phyloP scores from a whole-genome alignment of 1,140 invertebrate genomes.

The Dendrolimus kikuchii region DNA sequence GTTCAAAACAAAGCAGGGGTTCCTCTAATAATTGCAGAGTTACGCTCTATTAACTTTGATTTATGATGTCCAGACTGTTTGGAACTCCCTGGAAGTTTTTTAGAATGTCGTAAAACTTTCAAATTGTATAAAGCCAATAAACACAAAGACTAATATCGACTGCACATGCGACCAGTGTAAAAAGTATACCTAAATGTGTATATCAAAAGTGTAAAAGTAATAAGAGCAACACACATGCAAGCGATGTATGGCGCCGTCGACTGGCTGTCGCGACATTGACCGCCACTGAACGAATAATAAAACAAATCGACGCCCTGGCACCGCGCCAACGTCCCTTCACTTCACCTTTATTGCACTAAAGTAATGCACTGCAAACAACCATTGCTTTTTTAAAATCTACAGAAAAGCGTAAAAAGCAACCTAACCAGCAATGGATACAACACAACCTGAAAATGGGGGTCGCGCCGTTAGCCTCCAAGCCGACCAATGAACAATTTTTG shows the following conservation, averaged over 20 bases:
- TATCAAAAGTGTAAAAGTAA: slow-evolving; percentile 35
- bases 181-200: background rate
- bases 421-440: slow-evolving; percentile 19
- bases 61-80: too few relatives aligned
- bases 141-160: background rate
- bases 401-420: slow-evolving; percentile 22
- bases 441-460: background rate
- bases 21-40: too few relatives aligned
- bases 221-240: slow-evolving; percentile 48
- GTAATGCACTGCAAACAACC: slow-evolving; percentile 15
- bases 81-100: too few relatives aligned
- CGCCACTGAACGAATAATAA: slow-evolving; percentile 62
- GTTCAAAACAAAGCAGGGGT: background rate
- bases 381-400: slow-evolving; percentile 16
- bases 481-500: too few relatives aligned
- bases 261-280: slow-evolving; percentile 62
- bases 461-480: too few relatives aligned
- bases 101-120: too few relatives aligned
- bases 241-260: slow-evolving; percentile 32
- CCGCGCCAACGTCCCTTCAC: slow-evolving; percentile 55
- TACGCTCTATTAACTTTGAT: too few relatives aligned
- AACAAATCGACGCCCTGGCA: slow-evolving; percentile 58
- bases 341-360: slow-evolving; percentile 40
- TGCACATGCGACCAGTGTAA: background rate
- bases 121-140: too few relatives aligned